Percentiles rank a stretch among this genome's conserved stretches.
These are phyloP conservation scores for Chrosomus eos DNA, from an alignment of 2,797 vertebrate species.

Conservation along the genomic window DNA sequence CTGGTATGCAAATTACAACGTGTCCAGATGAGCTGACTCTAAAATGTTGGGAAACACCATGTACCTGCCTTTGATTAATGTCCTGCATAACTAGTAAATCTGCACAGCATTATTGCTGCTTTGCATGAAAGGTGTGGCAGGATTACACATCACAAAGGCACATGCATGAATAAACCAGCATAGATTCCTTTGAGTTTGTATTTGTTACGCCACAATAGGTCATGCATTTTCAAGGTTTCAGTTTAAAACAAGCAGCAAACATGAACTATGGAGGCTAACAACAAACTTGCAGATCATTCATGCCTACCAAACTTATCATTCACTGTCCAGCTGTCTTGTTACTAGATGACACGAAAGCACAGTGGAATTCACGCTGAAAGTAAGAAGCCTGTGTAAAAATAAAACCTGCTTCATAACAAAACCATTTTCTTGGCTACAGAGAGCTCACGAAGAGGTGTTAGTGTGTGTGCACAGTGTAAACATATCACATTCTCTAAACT, in stretches of 20 bases:
- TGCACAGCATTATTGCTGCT: background rate
- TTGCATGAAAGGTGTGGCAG: slow-evolving; percentile 24
- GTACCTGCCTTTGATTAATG: background rate
- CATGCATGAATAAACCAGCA: background rate
- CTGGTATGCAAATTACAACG: background rate
- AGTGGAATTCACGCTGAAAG: slow-evolving; percentile 17
- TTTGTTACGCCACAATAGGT: background rate
- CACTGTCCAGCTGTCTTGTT: slow-evolving; percentile 34
- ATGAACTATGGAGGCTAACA: slow-evolving; percentile 30
- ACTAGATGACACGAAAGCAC: slow-evolving; percentile 15
- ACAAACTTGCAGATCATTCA: slow-evolving; percentile 41
- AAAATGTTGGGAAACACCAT: slow-evolving; percentile 3
- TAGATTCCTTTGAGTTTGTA: background rate
- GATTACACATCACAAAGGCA: background rate
- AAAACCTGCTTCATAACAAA: slow-evolving; percentile 37
- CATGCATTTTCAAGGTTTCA: slow-evolving; percentile 14
- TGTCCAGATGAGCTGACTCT: background rate
- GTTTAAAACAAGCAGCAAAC: slow-evolving; percentile 16
- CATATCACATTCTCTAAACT: slow-evolving; percentile 21
- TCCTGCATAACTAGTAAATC: background rate
- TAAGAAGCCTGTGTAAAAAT: background rate
- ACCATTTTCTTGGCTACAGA: background rate
- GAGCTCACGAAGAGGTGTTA: slow-evolving; percentile 3
- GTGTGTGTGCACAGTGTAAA: slow-evolving; percentile 16
- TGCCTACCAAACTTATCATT: slow-evolving; percentile 29